Conservation (phyloP, 2,888 invertebrate genomes). For the Agriotes lineatus region DNA sequence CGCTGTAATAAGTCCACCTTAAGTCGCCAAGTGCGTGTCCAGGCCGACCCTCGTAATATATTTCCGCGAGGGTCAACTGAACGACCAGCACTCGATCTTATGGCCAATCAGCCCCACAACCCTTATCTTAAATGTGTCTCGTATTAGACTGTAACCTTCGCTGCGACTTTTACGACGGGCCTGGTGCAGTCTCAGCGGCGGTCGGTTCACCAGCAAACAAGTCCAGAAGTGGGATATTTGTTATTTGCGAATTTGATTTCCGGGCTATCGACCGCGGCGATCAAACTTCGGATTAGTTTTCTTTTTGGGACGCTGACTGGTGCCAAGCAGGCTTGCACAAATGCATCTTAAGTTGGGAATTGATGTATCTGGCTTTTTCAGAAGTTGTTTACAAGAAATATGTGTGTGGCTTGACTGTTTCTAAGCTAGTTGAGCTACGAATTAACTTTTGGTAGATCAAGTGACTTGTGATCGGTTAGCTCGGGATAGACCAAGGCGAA, state of each 20-base stretch:
- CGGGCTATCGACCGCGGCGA: conserved; percentile 49
- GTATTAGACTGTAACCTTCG: conserved; percentile 51
- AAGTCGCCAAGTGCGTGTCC: conserved; percentile 42
- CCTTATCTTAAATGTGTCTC: conserved; percentile 56
- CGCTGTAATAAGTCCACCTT: conserved; percentile 43
- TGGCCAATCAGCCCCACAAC: conserved; percentile 58
- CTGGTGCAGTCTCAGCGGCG: conserved; percentile 55
- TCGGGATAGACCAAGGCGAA: no score
- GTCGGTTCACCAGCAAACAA: conserved; percentile 61
- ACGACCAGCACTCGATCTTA: conserved; percentile 62
- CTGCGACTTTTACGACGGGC: conserved; percentile 43
- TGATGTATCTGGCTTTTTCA: no score
- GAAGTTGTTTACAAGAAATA: no score
- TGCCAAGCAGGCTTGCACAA: no score
- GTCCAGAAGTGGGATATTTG: conserved; percentile 63
- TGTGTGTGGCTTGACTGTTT: no score
- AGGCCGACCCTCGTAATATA: conserved; percentile 54
- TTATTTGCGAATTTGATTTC: conserved; percentile 61
- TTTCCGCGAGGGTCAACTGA: conserved; percentile 59
- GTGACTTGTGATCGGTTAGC: no score
- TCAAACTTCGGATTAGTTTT: conserved; percentile 49
- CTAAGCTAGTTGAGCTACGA: no score
- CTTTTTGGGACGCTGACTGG: no score
- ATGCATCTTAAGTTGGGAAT: no score
- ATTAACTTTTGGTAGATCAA: no score